Percentiles rank a stretch among this genome's conserved stretches.
Conservation (phyloP, 2,113 vertebrate species). For the Heptranchias perlo region DNA sequence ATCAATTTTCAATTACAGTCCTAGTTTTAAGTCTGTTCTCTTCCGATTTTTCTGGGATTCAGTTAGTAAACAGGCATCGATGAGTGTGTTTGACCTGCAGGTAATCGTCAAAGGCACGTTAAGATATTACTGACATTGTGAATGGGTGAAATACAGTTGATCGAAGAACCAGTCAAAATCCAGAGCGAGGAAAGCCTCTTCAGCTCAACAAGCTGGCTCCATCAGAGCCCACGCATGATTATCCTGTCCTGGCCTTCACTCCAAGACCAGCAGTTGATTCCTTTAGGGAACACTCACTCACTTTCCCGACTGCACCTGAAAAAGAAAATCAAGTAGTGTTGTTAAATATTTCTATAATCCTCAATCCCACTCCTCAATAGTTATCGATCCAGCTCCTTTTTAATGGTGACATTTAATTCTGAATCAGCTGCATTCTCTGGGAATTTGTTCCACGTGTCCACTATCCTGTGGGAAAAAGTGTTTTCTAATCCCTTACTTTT, state of each 20-base stretch:
- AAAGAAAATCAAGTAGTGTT: background rate
- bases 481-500: background rate
- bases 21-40: background rate
- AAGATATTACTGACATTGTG: background rate
- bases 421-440: background rate
- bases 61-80: background rate
- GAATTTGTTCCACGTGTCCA: background rate
- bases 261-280: background rate
- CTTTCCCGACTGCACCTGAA: too few relatives aligned
- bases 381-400: background rate
- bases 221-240: background rate
- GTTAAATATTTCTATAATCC: background rate
- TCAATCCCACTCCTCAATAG: background rate
- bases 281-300: background rate
- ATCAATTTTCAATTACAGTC: too few relatives aligned
- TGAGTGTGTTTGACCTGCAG: background rate
- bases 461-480: background rate
- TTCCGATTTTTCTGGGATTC: background rate
- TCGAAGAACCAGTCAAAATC: background rate
- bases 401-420: background rate
- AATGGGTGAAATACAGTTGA: background rate
- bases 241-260: background rate
- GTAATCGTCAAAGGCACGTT: background rate
- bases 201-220: background rate
- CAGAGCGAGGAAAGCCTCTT: background rate